Percentiles rank a stretch among this genome's conserved stretches.
Conservation (phyloP, 2,888 invertebrate species). For the Crematogaster levior region DNA sequence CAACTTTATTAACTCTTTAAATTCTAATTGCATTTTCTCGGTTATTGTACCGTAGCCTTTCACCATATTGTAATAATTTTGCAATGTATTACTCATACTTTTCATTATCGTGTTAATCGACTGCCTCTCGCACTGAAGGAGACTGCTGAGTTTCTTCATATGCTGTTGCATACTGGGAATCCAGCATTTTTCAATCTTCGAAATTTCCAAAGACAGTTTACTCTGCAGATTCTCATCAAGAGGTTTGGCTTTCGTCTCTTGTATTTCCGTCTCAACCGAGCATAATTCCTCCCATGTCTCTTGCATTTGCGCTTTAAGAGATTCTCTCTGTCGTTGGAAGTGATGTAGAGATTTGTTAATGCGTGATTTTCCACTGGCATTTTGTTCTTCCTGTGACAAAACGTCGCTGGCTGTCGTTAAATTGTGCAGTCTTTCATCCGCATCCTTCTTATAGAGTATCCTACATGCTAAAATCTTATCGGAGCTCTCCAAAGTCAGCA, state of each 20-base stretch:
- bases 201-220: constrained; percentile 67
- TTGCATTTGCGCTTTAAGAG: constrained; percentile 78
- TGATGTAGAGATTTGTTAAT: constrained; percentile 82
- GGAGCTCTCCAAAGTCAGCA: constrained; percentile 83
- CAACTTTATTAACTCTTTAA: constrained; percentile 87
- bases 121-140: constrained; percentile 87
- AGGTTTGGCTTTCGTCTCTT: constrained; percentile 69
- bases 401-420: constrained; percentile 76
- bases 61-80: constrained; percentile 88
- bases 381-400: constrained; percentile 76
- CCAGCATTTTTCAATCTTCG: constrained; percentile 77
- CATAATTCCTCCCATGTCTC: constrained; percentile 80
- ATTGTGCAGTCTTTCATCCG: constrained; percentile 81
- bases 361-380: constrained; percentile 82
- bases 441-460: constrained; percentile 83
- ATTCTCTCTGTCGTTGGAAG: constrained; percentile 82
- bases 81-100: constrained; percentile 87
- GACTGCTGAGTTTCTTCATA: constrained; percentile 85
- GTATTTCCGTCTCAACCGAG: constrained; percentile 75
- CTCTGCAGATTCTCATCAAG: constrained; percentile 71
- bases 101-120: constrained; percentile 86
- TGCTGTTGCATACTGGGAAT: constrained; percentile 80
- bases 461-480: constrained; percentile 84
- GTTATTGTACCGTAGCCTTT: constrained; percentile 88
- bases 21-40: constrained; percentile 87